phyloP scores from a whole-genome alignment of 1,140 invertebrate species.

The Theocolax elegans region DNA sequence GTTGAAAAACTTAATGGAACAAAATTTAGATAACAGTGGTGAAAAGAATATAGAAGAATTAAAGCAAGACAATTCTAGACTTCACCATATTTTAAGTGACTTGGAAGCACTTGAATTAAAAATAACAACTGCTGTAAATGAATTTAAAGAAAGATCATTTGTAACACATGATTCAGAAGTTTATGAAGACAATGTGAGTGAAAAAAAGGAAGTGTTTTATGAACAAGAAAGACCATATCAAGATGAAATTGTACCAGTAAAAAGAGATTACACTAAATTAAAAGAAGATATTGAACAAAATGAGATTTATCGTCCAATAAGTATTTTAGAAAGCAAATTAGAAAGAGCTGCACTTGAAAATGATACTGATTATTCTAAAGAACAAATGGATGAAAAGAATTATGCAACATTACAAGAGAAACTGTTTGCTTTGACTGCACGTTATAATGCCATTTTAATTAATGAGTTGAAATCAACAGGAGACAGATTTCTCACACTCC shows the following conservation, averaged over 20 bases:
- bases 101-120: conserved; percentile 57
- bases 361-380: not conserved
- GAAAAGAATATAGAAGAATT: conserved; percentile 52
- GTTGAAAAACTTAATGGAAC: conserved; percentile 36
- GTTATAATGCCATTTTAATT: conserved; percentile 32
- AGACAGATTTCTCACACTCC: too few species aligned
- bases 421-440: not conserved
- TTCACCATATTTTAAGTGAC: conserved; percentile 55
- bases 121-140: conserved; percentile 52
- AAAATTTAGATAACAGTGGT: not conserved
- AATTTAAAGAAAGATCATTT: conserved; percentile 46
- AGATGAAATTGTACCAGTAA: conserved; percentile 47
- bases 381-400: not conserved
- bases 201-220: conserved; percentile 47
- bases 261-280: conserved; percentile 52
- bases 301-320: conserved; percentile 59
- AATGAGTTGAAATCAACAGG: conserved; percentile 23
- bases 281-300: conserved; percentile 56
- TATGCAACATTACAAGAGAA: not conserved
- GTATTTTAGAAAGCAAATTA: conserved; percentile 56
- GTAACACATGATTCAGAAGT: conserved; percentile 45
- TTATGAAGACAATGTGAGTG: conserved; percentile 53
- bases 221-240: conserved; percentile 43
- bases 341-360: conserved; percentile 34
- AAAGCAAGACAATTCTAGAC: conserved; percentile 50